These are phyloP conservation scores for Amphiprion clarkii DNA, from an alignment of 2,797 vertebrate species.

Conservation along the genomic window DNA sequence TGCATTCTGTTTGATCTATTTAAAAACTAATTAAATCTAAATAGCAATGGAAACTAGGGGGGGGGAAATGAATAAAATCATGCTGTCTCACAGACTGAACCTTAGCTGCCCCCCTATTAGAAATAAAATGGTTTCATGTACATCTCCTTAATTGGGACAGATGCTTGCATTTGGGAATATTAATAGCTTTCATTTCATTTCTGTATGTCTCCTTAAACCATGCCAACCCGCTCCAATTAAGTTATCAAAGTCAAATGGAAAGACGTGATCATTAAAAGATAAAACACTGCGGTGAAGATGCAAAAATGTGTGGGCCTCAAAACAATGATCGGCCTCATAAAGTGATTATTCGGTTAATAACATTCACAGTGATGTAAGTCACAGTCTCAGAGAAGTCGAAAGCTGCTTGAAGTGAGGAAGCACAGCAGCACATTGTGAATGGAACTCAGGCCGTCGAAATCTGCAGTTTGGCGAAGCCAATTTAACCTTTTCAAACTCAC, in stretches of 20 bases:
- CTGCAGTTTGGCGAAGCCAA: constrained; percentile 35
- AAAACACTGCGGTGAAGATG: constrained; percentile 6
- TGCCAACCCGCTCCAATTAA: constrained; percentile 50
- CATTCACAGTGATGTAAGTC: background rate
- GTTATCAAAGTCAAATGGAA: constrained; percentile 54
- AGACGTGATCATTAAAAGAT: constrained; percentile 25
- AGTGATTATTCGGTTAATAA: constrained; percentile 6
- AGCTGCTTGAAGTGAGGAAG: background rate
- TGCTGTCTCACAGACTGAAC: constrained; percentile 66
- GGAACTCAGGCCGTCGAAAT: background rate
- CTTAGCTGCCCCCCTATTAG: constrained; percentile 61
- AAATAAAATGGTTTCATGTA: constrained; percentile 74
- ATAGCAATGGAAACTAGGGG: constrained; percentile 60
- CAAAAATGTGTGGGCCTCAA: background rate
- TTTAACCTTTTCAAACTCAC: constrained; percentile 64
- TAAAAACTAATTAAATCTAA: constrained; percentile 79
- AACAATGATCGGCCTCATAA: background rate
- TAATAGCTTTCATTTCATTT: constrained; percentile 62
- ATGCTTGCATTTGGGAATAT: constrained; percentile 63
- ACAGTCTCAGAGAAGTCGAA: background rate
- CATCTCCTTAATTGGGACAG: constrained; percentile 71
- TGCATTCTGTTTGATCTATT: constrained; percentile 55
- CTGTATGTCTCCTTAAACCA: constrained; percentile 49
- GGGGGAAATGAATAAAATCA: constrained; percentile 69
- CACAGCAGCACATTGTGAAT: background rate